Conservation (phyloP, 2,888 invertebrate genomes). For the Troides helena region DNA sequence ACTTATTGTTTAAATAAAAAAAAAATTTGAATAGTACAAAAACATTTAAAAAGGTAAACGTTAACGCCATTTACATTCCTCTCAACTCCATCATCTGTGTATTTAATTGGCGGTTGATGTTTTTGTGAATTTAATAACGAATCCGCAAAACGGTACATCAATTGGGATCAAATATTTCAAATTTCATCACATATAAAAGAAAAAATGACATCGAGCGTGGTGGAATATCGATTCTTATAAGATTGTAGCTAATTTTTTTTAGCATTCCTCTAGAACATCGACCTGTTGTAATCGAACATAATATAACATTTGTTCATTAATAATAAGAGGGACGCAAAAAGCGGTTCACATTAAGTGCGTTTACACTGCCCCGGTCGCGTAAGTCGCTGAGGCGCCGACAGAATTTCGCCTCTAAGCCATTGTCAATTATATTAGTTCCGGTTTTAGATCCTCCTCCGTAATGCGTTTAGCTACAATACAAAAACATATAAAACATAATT, state of each 20-base stretch:
- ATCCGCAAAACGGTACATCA: constrained; percentile 35
- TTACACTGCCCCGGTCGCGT: constrained; percentile 42
- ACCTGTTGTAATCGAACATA: constrained; percentile 66
- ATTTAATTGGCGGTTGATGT: background rate
- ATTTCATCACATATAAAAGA: background rate
- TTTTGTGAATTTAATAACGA: constrained; percentile 47
- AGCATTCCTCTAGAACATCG: constrained; percentile 70
- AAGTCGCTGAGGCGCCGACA: constrained; percentile 26
- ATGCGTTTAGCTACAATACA: constrained; percentile 51
- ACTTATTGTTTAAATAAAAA: background rate
- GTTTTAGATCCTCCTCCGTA: constrained; percentile 71
- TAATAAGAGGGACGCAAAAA: constrained; percentile 69
- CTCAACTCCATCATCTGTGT: background rate
- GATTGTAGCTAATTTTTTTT: constrained; percentile 56
- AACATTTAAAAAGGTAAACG: background rate
- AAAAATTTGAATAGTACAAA: background rate
- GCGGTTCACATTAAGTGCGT: constrained; percentile 65
- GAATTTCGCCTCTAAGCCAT: constrained; percentile 44
- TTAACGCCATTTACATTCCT: background rate
- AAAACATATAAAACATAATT: constrained; percentile 59
- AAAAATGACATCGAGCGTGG: constrained; percentile 51
- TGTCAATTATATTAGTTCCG: constrained; percentile 72
- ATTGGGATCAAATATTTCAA: constrained; percentile 29
- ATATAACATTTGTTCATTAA: constrained; percentile 70
- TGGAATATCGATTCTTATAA: constrained; percentile 46